These are phyloP conservation scores for Ailuropoda melanoleuca DNA, from an alignment of 2,113 vertebrate genomes.

Conservation along the genomic window DNA sequence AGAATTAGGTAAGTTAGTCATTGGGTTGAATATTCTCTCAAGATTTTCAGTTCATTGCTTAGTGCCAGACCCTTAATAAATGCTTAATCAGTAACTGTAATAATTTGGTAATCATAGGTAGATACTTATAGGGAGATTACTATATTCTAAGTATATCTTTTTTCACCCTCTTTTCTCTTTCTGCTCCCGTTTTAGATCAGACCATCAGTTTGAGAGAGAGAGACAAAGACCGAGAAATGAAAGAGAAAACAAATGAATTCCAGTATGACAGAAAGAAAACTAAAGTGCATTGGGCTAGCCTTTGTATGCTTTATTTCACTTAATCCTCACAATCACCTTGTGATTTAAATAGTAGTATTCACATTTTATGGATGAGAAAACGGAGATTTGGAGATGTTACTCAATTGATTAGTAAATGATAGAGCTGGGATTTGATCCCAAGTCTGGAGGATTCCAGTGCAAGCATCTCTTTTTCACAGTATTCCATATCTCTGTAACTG, in stretches of 20 bases:
- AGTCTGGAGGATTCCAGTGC: background rate
- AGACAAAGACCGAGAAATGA: background rate
- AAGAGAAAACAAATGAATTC: background rate
- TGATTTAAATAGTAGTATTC: background rate
- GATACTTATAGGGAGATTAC: background rate
- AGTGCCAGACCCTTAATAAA: background rate
- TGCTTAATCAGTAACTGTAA: background rate
- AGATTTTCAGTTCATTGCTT: background rate
- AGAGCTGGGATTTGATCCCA: background rate
- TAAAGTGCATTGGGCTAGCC: background rate
- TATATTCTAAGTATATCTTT: background rate
- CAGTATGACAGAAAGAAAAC: background rate
- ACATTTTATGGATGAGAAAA: background rate
- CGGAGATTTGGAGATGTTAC: background rate
- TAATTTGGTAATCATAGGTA: background rate
- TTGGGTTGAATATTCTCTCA: background rate
- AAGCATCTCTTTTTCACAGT: background rate
- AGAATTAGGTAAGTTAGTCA: background rate
- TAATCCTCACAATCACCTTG: background rate
- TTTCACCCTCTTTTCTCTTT: background rate
- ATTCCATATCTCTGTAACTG: background rate
- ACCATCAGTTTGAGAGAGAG: background rate
- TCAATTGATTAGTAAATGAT: background rate
- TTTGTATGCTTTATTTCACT: background rate
- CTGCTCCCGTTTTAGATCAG: background rate